Evolutionary conservation across 2,113 vertebrate genomes (phyloP), one percentile per base, ranked within the genome.

Genomic region (Pardalotus punctatus): DNA sequence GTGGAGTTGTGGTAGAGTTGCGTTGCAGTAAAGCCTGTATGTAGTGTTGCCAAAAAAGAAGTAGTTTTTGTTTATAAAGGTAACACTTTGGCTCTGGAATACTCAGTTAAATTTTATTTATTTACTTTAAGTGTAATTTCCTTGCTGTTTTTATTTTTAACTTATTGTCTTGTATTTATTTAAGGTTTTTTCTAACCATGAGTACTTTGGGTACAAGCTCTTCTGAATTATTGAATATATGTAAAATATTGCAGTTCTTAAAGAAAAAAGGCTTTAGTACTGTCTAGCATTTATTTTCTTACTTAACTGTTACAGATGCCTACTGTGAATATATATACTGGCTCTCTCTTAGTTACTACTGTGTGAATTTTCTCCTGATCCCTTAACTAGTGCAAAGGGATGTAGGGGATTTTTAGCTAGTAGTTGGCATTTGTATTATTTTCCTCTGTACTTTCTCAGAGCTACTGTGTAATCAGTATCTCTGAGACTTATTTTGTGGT

Each of bases 61-160:
- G 1, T 11, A 21, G 2, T 0, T 77, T 45, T 57, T 61, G 2
- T 27, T 43, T 42, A 2, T 36, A 10, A 43, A 14, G 6, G 0
- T 6, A 48, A 0, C 0, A 0, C 1, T 43, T 38, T 48, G 0
- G 3, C 1, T 43, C 9, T 50, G 3, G 7, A 36, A 3, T 14
- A 18, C 2, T 6, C 38, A 9, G 1, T 5, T 85, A 14, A 33
- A 2, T 0, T 42, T 36, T 47, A 4, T 7, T 56, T 70, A 1
- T 38, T 24, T 1, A 0, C 3, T 64, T 1, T 3, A 31, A 4
- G 1, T 48, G 2, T 28, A 3, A 2, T 12, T 81, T 70, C 4
- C 1, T 64, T 4, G 2, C 1, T 2, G 0, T 35, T 2, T 64
- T 56, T 0, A 1, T 11, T 48, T 31, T 4, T 28, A 11, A 1